Conservation (phyloP, 2,888 invertebrate genomes). For the Atrina japonica region DNA sequence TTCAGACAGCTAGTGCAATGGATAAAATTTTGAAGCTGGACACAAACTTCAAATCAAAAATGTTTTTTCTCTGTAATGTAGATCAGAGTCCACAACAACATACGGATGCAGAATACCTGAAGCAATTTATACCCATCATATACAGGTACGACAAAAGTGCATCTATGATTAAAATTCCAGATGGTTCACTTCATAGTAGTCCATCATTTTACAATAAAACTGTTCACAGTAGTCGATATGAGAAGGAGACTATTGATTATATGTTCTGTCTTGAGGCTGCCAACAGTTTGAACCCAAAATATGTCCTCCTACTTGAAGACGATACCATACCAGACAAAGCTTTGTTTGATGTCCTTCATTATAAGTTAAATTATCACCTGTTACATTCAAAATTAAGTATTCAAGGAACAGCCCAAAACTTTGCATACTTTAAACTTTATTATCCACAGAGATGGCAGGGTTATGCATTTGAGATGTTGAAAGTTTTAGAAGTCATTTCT, state of each 20-base stretch:
- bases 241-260: constrained; percentile 77
- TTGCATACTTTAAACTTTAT: constrained; percentile 73
- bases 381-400: background rate
- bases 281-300: constrained; percentile 55
- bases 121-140: constrained; percentile 53
- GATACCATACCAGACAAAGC: constrained; percentile 72
- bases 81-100: constrained; percentile 64
- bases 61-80: constrained; percentile 74
- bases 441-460: constrained; percentile 77
- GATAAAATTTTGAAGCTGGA: constrained; percentile 50
- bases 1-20: constrained; percentile 61
- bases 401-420: constrained; percentile 24
- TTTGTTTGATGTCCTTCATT: constrained; percentile 63
- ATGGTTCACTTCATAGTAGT: background rate
- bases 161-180: background rate
- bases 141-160: background rate
- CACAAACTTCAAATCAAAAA: constrained; percentile 47
- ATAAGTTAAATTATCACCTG: constrained; percentile 32
- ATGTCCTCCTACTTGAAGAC: constrained; percentile 76
- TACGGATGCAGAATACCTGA: constrained; percentile 59
- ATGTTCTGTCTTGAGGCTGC: constrained; percentile 73
- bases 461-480: constrained; percentile 61
- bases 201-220: constrained; percentile 24
- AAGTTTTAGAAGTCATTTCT: constrained; percentile 69
- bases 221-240: constrained; percentile 42